phyloP scores from a whole-genome alignment of 2,888 invertebrate species.

The Pogonocherus hispidulus region DNA sequence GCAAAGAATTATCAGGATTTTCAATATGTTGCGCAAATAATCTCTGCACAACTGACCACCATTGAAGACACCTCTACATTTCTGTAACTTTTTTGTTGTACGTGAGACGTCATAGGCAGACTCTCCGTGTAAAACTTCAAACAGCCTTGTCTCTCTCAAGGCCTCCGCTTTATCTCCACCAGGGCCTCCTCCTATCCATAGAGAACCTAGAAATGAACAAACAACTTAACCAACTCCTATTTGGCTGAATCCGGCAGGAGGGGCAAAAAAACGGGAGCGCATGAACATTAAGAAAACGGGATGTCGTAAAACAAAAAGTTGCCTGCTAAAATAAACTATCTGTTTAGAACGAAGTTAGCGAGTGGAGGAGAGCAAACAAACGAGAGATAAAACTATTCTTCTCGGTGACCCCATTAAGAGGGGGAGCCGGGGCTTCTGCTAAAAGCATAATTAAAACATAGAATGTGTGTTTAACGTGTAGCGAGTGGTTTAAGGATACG shows the following conservation, averaged over 20 bases:
- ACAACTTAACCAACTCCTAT: constrained; percentile 2
- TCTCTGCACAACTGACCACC: too few relatives aligned
- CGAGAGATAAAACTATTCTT: constrained; percentile 60
- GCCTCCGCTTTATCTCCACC: not conserved
- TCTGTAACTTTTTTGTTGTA: too few relatives aligned
- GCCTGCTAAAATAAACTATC: constrained; percentile 53
- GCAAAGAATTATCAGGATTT: too few relatives aligned
- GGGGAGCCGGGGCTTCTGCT: constrained; percentile 57
- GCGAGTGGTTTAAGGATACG: constrained; percentile 54
- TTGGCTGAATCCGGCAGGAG: not conserved
- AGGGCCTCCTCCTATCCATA: not conserved
- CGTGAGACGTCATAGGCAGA: not conserved
- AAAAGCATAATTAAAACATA: constrained; percentile 67
- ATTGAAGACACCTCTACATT: too few relatives aligned
- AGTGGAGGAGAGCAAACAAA: constrained; percentile 49
- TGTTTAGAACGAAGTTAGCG: constrained; percentile 48
- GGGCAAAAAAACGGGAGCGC: constrained; percentile 24
- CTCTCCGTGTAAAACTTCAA: not conserved
- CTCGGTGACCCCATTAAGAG: constrained; percentile 60
- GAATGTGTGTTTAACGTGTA: constrained; percentile 65
- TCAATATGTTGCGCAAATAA: too few relatives aligned
- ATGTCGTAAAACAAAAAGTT: constrained; percentile 55
- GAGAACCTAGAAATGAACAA: not conserved
- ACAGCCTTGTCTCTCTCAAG: not conserved
- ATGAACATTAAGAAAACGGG: constrained; percentile 53